Base-by-base conservation (phyloP, 2,888 invertebrate genomes). In the Pachliopta kotzebuea region DNA sequence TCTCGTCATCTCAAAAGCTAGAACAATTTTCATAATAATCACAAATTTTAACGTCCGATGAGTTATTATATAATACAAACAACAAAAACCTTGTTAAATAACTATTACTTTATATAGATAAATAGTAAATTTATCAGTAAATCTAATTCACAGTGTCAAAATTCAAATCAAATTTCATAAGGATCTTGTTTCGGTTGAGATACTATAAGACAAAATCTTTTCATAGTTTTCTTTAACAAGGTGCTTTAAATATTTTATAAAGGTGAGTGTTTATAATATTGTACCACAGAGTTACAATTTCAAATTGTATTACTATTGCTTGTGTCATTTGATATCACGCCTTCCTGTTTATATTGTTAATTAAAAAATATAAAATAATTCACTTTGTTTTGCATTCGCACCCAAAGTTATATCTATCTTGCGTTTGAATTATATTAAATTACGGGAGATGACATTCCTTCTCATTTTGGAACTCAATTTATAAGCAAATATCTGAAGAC, bases 401-500 rank as follows among this genome's bases (percentile, higher is more conserved):
- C 53, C 56, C 24, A 56, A 42, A 59, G 63, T 60, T 29, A 52
- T 58, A 50, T 37, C 52, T 61, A 50, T 68, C 67, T 68, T 66
- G 67, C 65, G 61, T 69, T 66, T 63, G 65, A 71, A 71, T 71
- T 65, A 67, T 59, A 71, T 72, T 68, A 69, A 70, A 74, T 75
- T 70, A 72, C 68, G 65, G 67, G 68, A 63, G 62, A 68, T 68
- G 69, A 67, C 66, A 69, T 68, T 67, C 69, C 56, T 69, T 71
- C 66, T 66, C 61, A 60, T 65, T 69, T 67, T 63, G 59, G 56
- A 71, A 72, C 69, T 72, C 70, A 69, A 72, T 74, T 74, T 74
- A 68, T 70, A 68, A 67, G 63, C 56, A 67, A 69, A 70, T 71
- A 69, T 70, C 56, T 68, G 61, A 68, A 56, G 64, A 52, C 59